Evolutionary conservation across 2,113 vertebrate genomes (phyloP).

Genomic region (Solea senegalensis): DNA sequence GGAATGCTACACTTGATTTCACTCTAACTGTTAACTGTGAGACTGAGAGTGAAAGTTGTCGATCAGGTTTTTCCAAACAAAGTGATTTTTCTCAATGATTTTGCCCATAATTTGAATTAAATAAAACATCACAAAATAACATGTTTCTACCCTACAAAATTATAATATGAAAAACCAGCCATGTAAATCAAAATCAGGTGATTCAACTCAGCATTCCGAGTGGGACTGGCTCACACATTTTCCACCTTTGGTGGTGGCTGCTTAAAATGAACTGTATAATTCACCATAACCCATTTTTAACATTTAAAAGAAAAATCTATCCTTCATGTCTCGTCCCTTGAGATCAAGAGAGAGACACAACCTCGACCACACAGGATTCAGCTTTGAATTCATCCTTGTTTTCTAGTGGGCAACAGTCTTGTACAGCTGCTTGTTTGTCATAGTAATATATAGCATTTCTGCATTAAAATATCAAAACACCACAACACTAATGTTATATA

Average conservation of each 20-base stretch:
- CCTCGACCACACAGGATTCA: constrained; percentile 7
- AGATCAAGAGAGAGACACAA: background rate
- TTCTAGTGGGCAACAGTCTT: too few relatives aligned
- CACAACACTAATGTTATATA: too few relatives aligned
- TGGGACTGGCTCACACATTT: constrained; percentile 22
- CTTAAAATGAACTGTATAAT: constrained; percentile 34
- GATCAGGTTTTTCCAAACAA: background rate
- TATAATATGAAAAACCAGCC: background rate
- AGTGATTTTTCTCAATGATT: constrained; percentile 6
- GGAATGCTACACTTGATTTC: constrained; percentile 43
- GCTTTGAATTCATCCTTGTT: too few relatives aligned
- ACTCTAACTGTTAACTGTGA: constrained; percentile 49
- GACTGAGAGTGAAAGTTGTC: constrained; percentile 12
- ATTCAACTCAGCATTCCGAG: background rate
- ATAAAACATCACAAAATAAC: too few relatives aligned
- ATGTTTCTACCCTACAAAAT: background rate
- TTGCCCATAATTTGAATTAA: too few relatives aligned
- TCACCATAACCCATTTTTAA: background rate
- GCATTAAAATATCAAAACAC: too few relatives aligned
- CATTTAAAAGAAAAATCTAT: background rate
- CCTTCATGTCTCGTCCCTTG: background rate
- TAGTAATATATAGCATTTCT: too few relatives aligned
- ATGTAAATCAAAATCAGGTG: constrained; percentile 22
- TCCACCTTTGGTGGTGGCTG: constrained; percentile 27
- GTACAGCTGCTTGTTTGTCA: too few relatives aligned